These are phyloP conservation scores for Turnix velox DNA, from an alignment of 2,113 vertebrate species.

Conservation along the genomic window DNA sequence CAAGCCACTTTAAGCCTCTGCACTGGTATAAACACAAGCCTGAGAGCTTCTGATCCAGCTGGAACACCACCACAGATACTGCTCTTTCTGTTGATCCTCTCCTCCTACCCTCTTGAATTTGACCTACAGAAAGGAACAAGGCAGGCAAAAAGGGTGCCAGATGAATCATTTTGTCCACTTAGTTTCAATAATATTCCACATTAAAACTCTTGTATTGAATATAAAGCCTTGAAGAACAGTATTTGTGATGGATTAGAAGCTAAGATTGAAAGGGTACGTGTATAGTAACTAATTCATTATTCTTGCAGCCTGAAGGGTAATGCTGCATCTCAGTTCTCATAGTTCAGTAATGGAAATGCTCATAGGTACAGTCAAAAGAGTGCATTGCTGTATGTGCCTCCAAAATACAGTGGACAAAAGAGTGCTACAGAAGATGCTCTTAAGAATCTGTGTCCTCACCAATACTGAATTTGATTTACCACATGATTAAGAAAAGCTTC, in stretches of 20 bases:
- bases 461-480: not conserved
- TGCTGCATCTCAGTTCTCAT: not conserved
- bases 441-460: not conserved
- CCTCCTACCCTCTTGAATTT: not conserved
- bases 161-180: not conserved
- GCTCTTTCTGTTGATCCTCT: not conserved
- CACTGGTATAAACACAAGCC: rapidly evolving
- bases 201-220: not conserved
- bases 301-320: not conserved
- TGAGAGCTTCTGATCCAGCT: not conserved
- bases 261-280: not conserved
- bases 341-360: not conserved
- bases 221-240: not conserved
- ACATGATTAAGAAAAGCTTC: not conserved
- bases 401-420: not conserved
- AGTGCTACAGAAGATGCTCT: not conserved
- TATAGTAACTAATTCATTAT: not conserved
- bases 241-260: not conserved
- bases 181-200: not conserved
- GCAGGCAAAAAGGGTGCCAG: not conserved
- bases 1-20: not conserved
- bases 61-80: too few relatives aligned
- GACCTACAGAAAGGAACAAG: not conserved
- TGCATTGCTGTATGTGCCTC: rapidly evolving
- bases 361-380: rapidly evolving